Conservation (phyloP, 2,113 vertebrate species). For the Oreotrochilus melanogaster region DNA sequence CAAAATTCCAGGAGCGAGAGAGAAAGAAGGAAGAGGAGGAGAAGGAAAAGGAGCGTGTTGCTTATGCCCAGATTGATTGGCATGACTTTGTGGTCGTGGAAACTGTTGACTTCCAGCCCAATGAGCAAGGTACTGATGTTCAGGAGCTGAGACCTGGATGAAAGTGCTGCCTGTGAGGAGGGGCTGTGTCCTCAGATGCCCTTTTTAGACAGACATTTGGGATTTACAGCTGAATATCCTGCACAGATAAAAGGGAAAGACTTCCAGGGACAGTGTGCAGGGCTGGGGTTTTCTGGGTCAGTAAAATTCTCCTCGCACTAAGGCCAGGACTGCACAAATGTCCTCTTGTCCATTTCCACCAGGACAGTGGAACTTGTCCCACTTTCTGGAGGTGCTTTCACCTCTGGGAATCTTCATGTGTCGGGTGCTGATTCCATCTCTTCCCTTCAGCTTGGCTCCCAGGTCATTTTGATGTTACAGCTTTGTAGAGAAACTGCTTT, state of each 20-base stretch:
- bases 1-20: conserved; percentile 97
- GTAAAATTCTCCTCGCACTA: neutral
- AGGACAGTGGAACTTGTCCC: neutral
- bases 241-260: neutral
- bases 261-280: neutral
- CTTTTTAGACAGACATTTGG: fast-evolving
- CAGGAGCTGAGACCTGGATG: too few species aligned
- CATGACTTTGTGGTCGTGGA: conserved; percentile 99
- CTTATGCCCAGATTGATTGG: conserved; percentile 98
- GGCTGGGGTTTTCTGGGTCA: neutral
- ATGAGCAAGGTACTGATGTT: conserved; percentile 87
- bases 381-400: neutral
- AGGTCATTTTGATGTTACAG: neutral
- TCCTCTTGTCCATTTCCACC: neutral
- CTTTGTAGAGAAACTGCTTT: neutral
- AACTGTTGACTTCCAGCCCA: conserved; percentile 97
- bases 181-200: neutral
- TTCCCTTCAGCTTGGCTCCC: neutral
- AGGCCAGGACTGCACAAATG: neutral
- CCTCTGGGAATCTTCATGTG: neutral
- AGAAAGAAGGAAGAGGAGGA: conserved; percentile 98
- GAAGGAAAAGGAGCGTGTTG: conserved; percentile 94
- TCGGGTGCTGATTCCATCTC: fast-evolving
- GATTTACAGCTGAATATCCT: neutral
- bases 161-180: neutral